Evolutionary conservation across 2,888 invertebrate genomes (phyloP).

Genomic region (Lepidonotus clava): DNA sequence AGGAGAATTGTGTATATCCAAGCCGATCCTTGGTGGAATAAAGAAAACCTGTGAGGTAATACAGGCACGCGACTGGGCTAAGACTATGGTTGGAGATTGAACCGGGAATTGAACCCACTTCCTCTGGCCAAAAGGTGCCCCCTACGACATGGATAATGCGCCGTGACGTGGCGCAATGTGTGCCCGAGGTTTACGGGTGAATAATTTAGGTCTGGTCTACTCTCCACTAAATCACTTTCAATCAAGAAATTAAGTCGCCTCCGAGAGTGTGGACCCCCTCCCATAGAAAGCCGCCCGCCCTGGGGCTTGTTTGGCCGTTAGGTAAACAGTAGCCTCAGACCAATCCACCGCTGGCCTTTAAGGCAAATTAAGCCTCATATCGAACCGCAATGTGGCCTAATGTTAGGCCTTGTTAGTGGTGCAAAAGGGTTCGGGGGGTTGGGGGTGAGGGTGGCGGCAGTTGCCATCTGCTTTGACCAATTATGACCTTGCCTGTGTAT

Average conservation of each 20-base stretch:
- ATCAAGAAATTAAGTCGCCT: background rate
- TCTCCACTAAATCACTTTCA: background rate
- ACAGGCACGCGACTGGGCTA: too few relatives aligned
- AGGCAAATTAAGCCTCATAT: background rate
- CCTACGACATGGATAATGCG: background rate
- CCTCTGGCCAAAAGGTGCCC: background rate
- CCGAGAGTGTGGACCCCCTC: background rate
- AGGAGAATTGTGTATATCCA: too few relatives aligned
- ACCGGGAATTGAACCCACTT: too few relatives aligned
- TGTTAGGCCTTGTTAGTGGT: background rate
- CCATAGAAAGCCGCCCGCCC: background rate
- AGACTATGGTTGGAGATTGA: too few relatives aligned
- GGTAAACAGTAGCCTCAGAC: background rate
- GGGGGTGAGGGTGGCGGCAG: background rate
- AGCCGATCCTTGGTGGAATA: too few relatives aligned
- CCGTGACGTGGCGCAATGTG: background rate
- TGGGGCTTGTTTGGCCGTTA: background rate
- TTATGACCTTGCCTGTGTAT: background rate
- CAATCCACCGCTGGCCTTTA: background rate
- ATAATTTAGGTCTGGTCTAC: background rate
- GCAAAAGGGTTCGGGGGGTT: background rate
- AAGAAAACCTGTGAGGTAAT: too few relatives aligned
- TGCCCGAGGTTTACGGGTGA: background rate
- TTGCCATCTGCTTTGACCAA: constrained; percentile 4
- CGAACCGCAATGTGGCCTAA: background rate